Conservation (phyloP, 2,888 invertebrate genomes). For the Rhabditoides inermis region DNA sequence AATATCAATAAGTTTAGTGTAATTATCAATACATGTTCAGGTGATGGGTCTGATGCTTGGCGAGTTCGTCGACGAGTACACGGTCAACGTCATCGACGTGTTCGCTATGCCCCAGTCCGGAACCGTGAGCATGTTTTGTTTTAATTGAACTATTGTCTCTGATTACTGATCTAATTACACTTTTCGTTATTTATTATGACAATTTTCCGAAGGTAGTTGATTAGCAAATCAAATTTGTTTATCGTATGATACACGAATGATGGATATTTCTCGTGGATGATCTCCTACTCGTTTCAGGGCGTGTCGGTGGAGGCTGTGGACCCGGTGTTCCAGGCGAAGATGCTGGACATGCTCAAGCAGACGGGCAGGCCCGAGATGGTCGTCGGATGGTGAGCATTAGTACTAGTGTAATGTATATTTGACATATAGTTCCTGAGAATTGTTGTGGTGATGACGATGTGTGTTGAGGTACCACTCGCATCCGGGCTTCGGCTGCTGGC, state of each 20-base stretch:
- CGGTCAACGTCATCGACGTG: constrained; percentile 95
- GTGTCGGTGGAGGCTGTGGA: constrained; percentile 99
- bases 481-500: constrained; percentile 12
- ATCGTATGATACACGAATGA: not conserved
- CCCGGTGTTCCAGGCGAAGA: constrained; percentile 97
- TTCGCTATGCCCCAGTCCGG: constrained; percentile 99
- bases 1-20: constrained; percentile 61
- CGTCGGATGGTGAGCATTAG: constrained; percentile 69
- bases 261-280: not conserved
- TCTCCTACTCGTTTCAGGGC: constrained; percentile 58
- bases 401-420: not conserved
- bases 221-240: not conserved
- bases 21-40: constrained; percentile 55
- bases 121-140: constrained; percentile 57
- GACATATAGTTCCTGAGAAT: no score
- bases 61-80: constrained; percentile 99
- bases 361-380: constrained; percentile 98
- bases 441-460: not conserved
- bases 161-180: not conserved
- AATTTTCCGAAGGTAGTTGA: not conserved
- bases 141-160: not conserved
- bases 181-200: no score
- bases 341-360: constrained; percentile 93
- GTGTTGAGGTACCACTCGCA: constrained; percentile 53
- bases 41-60: constrained; percentile 93